Evolutionary conservation across 2,113 vertebrate species (phyloP).

Genomic region (Lipotes vexillifer): DNA sequence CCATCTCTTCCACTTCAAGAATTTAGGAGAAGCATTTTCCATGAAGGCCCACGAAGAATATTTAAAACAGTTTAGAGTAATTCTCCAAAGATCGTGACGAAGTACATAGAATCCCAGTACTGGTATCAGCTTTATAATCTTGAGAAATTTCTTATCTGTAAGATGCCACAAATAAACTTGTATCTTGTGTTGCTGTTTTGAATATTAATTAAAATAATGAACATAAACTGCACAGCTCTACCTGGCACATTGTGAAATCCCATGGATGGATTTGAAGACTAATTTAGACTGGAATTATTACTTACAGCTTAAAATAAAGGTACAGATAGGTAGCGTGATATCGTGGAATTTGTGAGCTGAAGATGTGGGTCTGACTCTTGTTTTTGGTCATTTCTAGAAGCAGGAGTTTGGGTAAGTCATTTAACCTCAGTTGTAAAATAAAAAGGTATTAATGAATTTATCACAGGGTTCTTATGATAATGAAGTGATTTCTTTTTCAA

Average conservation of each 20-base stretch:
- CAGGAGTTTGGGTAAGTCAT: not conserved
- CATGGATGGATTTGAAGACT: not conserved
- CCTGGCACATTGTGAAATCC: not conserved
- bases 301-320: not conserved
- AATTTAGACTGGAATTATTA: not conserved
- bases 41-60: not conserved
- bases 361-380: not conserved
- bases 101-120: not conserved
- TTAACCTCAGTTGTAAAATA: not conserved
- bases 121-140: not conserved
- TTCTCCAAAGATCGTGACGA: not conserved
- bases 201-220: not conserved
- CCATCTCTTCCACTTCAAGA: not conserved
- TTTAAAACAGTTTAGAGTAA: not conserved
- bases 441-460: not conserved
- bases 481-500: not conserved
- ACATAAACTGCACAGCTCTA: not conserved
- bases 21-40: not conserved
- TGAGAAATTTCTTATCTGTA: not conserved
- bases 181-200: not conserved
- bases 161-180: not conserved
- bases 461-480: not conserved
- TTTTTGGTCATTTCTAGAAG: not conserved
- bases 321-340: fast-evolving
- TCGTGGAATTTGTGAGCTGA: not conserved